Evolutionary conservation across 2,797 vertebrate genomes (phyloP), one percentile per base, ranked within the genome.

Genomic region (Notolabrus celidotus): DNA sequence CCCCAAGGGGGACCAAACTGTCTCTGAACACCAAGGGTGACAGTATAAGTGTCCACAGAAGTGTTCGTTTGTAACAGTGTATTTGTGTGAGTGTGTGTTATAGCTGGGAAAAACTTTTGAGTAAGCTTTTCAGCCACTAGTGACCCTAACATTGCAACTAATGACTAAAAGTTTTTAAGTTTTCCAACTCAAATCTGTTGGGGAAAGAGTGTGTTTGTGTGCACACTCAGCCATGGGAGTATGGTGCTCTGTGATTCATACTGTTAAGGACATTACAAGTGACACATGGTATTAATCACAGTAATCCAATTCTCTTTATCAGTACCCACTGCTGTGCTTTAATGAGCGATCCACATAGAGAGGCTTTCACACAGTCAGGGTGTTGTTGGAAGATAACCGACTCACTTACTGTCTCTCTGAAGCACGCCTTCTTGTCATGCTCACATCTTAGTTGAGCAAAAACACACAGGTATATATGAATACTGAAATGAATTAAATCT

Each of bases 281-380:
- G 85, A 80, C 80, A 79, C 78, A 77, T 75, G 71, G 79, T 85
- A 89, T 93, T 92, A 90, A 91, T 93, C 89, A 88, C 73, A 65
- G 62, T 92, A 92, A 94, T 92, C 84, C 88, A 85, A 87, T 94
- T 94, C 78, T 85, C 86, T 88, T 90, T 86, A 90, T 89, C 86
- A 87, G 85, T 67, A 74, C 70, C 83, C 74, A 59, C 83, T 70
- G 84, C 84, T 79, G 78, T 68, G 77, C 77, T 80, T 83, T 88
- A 86, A 88, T 85, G 74, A 90, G 76, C 25, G 42, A 72, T 80
- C 63, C 79, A 72, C 65, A 80, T 67, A 70, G 67, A 74, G 62
- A 71, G 66, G 41, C 39, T 74, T 61, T 72, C 59, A 52, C 64
- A 67, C 41, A 59, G 56, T 73, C 69, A 7, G 59, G 67, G 67